Percentiles rank a stretch among this genome's conserved stretches.
Conservation (phyloP, 2,797 vertebrate species). For the Staurois parvus region DNA sequence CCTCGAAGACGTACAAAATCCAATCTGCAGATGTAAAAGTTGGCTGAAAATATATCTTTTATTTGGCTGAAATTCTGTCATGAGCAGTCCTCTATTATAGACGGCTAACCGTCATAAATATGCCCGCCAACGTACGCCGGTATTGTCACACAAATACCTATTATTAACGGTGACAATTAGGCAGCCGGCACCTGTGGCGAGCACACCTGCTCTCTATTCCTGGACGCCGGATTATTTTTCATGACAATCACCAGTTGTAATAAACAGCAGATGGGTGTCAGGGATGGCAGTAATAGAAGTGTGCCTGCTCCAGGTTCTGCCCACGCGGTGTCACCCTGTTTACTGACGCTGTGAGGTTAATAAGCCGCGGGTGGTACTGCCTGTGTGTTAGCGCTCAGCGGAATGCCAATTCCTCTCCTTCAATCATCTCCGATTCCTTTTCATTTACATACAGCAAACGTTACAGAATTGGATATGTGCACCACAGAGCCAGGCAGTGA, state of each 20-base stretch:
- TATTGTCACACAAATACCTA: slow-evolving; percentile 34
- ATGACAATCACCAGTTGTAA: slow-evolving; percentile 34
- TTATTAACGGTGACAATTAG: slow-evolving; percentile 26
- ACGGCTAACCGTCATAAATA: neutral
- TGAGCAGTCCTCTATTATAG: neutral
- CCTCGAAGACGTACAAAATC: no score
- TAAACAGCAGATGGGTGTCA: slow-evolving; percentile 22
- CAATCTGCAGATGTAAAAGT: no score
- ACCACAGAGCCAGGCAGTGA: no score
- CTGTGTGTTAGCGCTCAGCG: neutral
- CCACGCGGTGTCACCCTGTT: neutral
- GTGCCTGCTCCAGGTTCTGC: slow-evolving; percentile 5
- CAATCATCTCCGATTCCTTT: neutral
- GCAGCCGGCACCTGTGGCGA: slow-evolving; percentile 6
- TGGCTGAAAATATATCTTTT: no score
- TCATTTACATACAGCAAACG: no score
- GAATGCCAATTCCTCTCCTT: neutral
- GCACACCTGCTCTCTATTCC: slow-evolving; percentile 26
- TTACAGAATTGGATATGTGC: no score
- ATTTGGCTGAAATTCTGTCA: no score
- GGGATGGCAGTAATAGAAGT: neutral
- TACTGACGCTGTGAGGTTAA: slow-evolving; percentile 6
- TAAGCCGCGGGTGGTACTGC: neutral
- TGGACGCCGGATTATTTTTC: neutral
- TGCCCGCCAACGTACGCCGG: neutral